Conservation (phyloP, 2,888 invertebrate species). For the Sminthurinus aureus region DNA sequence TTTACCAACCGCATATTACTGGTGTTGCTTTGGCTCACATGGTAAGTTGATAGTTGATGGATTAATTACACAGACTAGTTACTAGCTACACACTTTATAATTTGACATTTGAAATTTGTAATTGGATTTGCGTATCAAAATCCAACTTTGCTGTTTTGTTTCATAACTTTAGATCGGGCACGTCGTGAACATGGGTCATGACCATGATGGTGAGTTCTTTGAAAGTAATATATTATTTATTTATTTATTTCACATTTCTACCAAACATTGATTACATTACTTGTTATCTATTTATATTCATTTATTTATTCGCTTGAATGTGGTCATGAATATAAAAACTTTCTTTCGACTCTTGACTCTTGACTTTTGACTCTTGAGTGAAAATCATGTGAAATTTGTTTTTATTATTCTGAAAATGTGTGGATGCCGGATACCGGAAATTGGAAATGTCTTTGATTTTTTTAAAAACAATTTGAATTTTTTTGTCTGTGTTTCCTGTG, state of each 20-base stretch:
- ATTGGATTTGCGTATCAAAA: too few species aligned
- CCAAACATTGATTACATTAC: neutral
- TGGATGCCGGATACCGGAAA: neutral
- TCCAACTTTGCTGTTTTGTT: too few species aligned
- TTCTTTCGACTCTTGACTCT: too few species aligned
- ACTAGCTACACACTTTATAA: neutral
- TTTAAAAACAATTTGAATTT: neutral
- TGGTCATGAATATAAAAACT: neutral
- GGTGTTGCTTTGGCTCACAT: conserved; percentile 98
- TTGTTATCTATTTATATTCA: neutral
- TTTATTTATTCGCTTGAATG: neutral
- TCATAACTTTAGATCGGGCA: conserved; percentile 75
- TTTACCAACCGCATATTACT: conserved; percentile 68
- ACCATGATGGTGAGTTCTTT: conserved; percentile 76
- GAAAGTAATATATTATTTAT: neutral
- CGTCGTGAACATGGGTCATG: conserved; percentile 96
- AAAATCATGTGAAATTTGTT: neutral
- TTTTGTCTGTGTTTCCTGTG: neutral
- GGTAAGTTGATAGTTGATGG: conserved; percentile 61
- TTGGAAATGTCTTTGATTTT: too few species aligned
- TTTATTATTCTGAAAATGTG: neutral
- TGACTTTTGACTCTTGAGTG: neutral
- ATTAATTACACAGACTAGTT: neutral
- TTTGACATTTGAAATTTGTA: neutral
- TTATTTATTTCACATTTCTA: neutral